Conservation (phyloP, 2,797 vertebrate species). For the Aphelocoma californica region DNA sequence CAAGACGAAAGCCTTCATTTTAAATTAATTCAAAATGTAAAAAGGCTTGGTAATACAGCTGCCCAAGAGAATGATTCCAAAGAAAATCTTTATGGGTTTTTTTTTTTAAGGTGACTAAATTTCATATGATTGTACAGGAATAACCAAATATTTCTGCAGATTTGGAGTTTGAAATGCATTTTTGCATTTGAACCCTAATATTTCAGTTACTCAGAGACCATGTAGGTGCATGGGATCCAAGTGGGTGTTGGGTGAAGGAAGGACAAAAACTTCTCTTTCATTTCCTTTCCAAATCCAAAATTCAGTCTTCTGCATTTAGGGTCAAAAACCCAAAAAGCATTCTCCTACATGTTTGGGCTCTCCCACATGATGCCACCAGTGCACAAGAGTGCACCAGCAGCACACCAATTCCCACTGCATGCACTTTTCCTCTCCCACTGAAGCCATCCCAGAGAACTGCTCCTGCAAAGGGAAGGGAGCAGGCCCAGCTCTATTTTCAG, state of each 20-base stretch:
- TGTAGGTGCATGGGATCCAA: not conserved
- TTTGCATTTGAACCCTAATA: not conserved
- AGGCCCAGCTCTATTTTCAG: constrained; percentile 1
- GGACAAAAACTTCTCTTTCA: not conserved
- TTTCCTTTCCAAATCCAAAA: not conserved
- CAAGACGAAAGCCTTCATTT: not conserved
- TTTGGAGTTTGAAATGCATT: not conserved
- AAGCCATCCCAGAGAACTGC: not conserved
- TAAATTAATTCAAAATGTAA: not conserved
- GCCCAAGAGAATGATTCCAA: not conserved
- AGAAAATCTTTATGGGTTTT: not conserved
- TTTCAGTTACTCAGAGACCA: not conserved
- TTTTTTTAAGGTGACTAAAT: not conserved
- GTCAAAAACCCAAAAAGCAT: not conserved
- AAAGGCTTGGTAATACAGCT: not conserved
- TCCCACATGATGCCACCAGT: not conserved
- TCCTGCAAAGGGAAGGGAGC: not conserved
- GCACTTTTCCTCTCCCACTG: not conserved
- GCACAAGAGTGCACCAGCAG: not conserved
- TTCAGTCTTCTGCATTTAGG: not conserved
- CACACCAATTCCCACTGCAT: not conserved
- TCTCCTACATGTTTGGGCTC: not conserved
- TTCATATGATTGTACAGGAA: not conserved
- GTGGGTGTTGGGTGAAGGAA: not conserved
- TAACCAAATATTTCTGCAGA: not conserved